Evolutionary conservation across 2,113 vertebrate genomes (phyloP), one percentile per base, ranked within the genome.

Genomic region (Pseudorectes ferrugineus): DNA sequence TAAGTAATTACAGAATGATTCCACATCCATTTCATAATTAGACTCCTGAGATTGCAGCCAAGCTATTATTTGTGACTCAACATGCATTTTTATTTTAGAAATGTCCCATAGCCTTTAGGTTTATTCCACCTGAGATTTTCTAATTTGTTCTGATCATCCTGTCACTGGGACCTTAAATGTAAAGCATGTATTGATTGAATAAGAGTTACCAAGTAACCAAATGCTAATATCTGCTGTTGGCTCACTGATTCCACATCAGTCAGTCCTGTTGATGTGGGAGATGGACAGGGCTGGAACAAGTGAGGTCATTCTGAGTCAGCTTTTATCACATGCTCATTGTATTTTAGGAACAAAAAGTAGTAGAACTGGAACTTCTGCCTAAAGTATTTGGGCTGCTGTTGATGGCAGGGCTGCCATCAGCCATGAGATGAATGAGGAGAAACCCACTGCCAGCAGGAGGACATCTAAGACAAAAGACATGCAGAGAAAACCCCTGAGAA

Each of bases 121-220:
- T 95, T 89, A 80, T 92, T 95, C 65, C 77, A 87, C 62, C 46
- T 83, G 86, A 93, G 92, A n/a, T 85, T 94, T 95, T 52, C 58
- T 62, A 67, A 86, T 89, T 75, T 25, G 1, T 87, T 95, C 70
- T 73, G 62, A 70, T 92, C 85, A 83, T 85, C 54, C 70, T 93
- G 28, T 73, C 58, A 36, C 43, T 61, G 72, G 59, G 88, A 71
- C 87, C 75, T 85, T 61, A 89, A 93, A 95, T 71, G 85, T 74
- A 84, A 88, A 93, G 21, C 13, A 28, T 18, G 25, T 81, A 93
- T 93, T 94, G 88, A 97, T 90, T 2, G 12, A 77, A 15, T 40
- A 63, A 57, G 85, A 74, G 78, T 93, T 92, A 90, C 88, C 79
- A 92, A 87, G 91, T 65, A 93, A 94, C 80, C 35, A 55, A 73